Evolutionary conservation across 2,113 vertebrate genomes (phyloP).

Genomic region (Cheirogaleus medius): DNA sequence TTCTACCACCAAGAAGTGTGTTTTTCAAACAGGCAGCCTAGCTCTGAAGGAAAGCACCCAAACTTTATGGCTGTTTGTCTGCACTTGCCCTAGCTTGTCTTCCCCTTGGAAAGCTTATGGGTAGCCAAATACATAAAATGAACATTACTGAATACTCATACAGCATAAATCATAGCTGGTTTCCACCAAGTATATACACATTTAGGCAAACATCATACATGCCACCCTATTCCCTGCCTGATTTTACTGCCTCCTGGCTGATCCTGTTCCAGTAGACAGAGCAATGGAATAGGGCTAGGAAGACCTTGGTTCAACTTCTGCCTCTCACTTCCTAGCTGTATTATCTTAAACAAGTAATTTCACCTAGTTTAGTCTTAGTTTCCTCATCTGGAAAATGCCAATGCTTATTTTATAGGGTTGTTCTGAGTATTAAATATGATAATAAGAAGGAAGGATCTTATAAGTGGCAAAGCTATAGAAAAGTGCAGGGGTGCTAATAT

Average conservation of each 20-base stretch:
- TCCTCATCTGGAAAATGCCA: not conserved
- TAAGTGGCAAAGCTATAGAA: not conserved
- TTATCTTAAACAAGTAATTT: not conserved
- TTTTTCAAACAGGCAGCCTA: conserved; percentile 9
- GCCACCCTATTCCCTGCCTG: not conserved
- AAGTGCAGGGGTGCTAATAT: not conserved
- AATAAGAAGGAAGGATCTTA: not conserved
- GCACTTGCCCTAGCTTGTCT: conserved; percentile 54
- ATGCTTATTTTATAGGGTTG: not conserved
- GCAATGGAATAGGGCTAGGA: not conserved
- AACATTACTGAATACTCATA: conserved; percentile 41
- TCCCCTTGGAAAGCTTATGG: conserved; percentile 36
- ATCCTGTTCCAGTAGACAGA: not conserved
- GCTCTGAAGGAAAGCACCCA: conserved; percentile 4
- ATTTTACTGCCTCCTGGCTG: conserved; percentile 33
- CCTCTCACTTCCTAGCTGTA: not conserved
- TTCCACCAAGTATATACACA: conserved; percentile 19
- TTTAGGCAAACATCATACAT: conserved; percentile 33
- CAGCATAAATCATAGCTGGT: conserved; percentile 34
- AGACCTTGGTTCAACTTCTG: not conserved
- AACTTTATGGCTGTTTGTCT: conserved; percentile 39
- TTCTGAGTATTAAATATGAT: not conserved
- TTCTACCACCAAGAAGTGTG: not conserved
- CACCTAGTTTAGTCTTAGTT: not conserved
- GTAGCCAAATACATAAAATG: conserved; percentile 45